Evolutionary conservation across 2,797 vertebrate species (phyloP).

Genomic region (Pachyuromys duprasi): DNA sequence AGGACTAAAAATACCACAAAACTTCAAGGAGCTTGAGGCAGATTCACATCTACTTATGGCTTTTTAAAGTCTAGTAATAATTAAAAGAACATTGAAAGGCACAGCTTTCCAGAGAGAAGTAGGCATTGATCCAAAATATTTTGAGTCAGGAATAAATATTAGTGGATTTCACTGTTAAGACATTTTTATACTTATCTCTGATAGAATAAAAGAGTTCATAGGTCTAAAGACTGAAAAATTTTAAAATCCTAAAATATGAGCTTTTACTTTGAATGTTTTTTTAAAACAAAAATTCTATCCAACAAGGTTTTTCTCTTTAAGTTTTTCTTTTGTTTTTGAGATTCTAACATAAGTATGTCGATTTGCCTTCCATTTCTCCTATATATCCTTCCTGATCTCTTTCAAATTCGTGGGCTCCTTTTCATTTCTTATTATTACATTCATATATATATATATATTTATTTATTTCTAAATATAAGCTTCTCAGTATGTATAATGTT

Average conservation of each 20-base stretch:
- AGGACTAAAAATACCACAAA: constrained; percentile 30
- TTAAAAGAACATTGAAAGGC: constrained; percentile 46
- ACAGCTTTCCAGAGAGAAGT: constrained; percentile 48
- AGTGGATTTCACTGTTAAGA: constrained; percentile 49
- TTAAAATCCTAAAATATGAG: constrained; percentile 14
- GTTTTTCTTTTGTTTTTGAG: neutral
- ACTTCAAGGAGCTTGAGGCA: constrained; percentile 52
- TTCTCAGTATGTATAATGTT: neutral
- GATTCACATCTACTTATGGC: constrained; percentile 39
- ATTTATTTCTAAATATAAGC: neutral
- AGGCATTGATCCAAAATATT: constrained; percentile 22
- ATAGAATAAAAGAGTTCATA: constrained; percentile 40
- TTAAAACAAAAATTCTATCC: constrained; percentile 17
- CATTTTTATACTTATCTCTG: constrained; percentile 50
- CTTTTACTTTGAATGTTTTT: constrained; percentile 35
- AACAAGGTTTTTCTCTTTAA: neutral
- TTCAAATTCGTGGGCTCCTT: neutral
- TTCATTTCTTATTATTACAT: neutral
- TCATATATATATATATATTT: neutral
- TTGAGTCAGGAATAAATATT: constrained; percentile 56
- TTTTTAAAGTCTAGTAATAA: constrained; percentile 62
- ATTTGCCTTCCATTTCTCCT: neutral
- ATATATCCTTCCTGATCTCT: neutral
- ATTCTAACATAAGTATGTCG: neutral
- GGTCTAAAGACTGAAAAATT: constrained; percentile 38